phyloP scores from a whole-genome alignment of 2,113 vertebrate species.

The Dipodomys merriami region DNA sequence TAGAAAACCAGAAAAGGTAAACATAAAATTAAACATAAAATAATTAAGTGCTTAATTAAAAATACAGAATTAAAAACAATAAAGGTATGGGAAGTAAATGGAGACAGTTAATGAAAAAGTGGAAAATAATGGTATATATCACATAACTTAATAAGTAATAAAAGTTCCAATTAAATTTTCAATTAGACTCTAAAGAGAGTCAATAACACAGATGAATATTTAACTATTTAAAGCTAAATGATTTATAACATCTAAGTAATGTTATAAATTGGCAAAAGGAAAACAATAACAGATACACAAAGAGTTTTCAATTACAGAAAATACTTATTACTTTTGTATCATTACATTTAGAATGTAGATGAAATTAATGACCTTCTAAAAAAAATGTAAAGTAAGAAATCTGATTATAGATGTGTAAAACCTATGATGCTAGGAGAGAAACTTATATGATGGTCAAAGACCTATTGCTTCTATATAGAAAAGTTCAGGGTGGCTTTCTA shows the following conservation, averaged over 20 bases:
- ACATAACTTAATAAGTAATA: not conserved
- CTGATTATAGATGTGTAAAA: not conserved
- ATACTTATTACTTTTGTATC: not conserved
- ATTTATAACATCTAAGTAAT: not conserved
- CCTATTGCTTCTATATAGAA: not conserved
- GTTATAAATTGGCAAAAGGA: not conserved
- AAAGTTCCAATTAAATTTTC: not conserved
- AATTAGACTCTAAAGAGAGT: not conserved
- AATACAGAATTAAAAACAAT: not conserved
- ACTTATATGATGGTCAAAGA: not conserved
- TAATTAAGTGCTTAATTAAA: not conserved
- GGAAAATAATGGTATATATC: constrained; percentile 47
- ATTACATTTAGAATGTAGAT: not conserved
- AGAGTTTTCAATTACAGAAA: not conserved
- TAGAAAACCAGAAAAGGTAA: not conserved
- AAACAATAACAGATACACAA: not conserved
- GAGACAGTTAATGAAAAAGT: not conserved
- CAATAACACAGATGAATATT: not conserved
- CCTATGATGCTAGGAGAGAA: not conserved
- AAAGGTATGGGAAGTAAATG: not conserved
- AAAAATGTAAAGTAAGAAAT: not conserved
- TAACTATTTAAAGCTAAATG: not conserved
- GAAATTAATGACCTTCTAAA: not conserved
- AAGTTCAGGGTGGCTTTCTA: not conserved
- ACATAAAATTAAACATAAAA: not conserved